Evolutionary conservation across 2,797 vertebrate genomes (phyloP).

Genomic region (Helicolenus hilgendorfi): DNA sequence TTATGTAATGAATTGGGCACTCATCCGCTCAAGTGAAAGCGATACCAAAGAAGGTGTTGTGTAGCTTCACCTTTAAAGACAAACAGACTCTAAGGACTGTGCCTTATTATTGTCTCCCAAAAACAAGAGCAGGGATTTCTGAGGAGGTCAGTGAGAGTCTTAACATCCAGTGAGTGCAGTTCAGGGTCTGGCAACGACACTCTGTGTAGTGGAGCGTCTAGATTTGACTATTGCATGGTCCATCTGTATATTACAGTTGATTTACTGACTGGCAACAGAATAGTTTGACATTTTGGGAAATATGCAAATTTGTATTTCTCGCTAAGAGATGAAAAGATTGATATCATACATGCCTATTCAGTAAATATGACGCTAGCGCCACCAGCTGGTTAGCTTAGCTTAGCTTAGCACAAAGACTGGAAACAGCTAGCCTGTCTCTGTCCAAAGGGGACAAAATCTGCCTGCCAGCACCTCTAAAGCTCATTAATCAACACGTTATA

Average conservation of each 20-base stretch:
- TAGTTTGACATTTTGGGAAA: neutral
- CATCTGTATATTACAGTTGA: neutral
- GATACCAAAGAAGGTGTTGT: slow-evolving; percentile 31
- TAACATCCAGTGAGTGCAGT: neutral
- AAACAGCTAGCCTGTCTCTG: neutral
- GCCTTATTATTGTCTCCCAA: slow-evolving; percentile 49
- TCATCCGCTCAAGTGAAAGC: slow-evolving; percentile 34
- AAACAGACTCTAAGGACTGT: slow-evolving; percentile 77
- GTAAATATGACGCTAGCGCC: neutral
- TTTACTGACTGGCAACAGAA: slow-evolving; percentile 8
- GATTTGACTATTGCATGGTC: slow-evolving; percentile 2
- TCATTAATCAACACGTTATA: neutral
- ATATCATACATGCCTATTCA: neutral
- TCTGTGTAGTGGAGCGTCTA: neutral
- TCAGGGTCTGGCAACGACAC: slow-evolving; percentile 2
- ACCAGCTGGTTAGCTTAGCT: neutral
- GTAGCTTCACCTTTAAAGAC: slow-evolving; percentile 61
- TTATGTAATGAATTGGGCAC: slow-evolving; percentile 45
- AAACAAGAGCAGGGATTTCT: slow-evolving; percentile 23
- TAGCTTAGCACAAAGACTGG: neutral
- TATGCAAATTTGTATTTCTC: neutral
- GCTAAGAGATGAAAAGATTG: neutral
- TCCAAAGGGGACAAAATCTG: neutral
- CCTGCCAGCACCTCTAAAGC: neutral
- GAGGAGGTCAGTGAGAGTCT: slow-evolving; percentile 28